A percentile compares a stretch with the other conserved stretches of the same genome.
Conservation (phyloP, 2,113 vertebrate genomes). For the Mormyrus iriodes region DNA sequence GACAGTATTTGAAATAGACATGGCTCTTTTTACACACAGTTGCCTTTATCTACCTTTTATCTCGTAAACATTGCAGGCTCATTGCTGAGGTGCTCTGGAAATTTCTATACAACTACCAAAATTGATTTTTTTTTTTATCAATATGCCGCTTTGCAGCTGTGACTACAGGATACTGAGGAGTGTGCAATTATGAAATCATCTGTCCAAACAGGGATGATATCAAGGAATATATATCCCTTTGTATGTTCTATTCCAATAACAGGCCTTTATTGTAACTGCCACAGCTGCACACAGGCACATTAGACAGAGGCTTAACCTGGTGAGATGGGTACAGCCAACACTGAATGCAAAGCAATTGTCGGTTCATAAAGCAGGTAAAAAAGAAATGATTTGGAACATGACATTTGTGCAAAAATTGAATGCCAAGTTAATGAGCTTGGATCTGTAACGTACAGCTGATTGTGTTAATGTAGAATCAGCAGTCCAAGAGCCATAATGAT, state of each 20-base stretch:
- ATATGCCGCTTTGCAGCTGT: not conserved
- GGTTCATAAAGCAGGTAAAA: not conserved
- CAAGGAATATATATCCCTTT: not conserved
- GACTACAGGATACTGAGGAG: not conserved
- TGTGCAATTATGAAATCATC: not conserved
- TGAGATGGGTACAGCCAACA: not conserved
- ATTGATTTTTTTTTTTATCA: constrained; percentile 19
- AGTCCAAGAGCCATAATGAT: not conserved
- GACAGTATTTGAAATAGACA: not conserved
- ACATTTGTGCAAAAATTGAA: not conserved
- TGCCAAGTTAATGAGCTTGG: not conserved
- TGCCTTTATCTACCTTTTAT: not conserved
- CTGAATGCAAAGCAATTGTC: not conserved
- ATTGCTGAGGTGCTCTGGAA: not conserved
- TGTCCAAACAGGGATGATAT: not conserved
- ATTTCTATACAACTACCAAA: not conserved
- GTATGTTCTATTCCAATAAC: not conserved
- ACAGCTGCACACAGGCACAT: not conserved
- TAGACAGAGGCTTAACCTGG: not conserved
- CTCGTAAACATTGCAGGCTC: not conserved
- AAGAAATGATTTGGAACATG: not conserved
- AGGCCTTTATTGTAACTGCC: not conserved
- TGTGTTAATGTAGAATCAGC: not conserved
- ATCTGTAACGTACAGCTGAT: not conserved
- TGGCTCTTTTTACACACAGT: not conserved